Percentiles rank a stretch among this genome's conserved stretches.
Conservation (phyloP, 2,113 vertebrate species). For the Chaenocephalus aceratus region DNA sequence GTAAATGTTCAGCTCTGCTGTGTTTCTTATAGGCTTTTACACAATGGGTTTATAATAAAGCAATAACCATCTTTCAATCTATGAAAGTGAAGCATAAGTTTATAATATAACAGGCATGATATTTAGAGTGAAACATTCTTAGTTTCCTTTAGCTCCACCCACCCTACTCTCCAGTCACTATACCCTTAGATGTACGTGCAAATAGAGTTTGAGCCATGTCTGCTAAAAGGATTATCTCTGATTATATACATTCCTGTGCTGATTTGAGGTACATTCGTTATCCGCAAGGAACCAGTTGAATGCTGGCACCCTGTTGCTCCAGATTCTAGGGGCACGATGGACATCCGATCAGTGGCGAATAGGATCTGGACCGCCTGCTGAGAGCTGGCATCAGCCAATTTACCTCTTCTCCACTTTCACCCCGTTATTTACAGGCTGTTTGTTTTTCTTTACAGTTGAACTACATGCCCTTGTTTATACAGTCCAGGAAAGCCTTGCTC, state of each 20-base stretch:
- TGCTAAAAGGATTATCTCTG: slow-evolving; percentile 27
- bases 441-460: background rate
- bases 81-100: no score
- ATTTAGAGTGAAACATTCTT: no score
- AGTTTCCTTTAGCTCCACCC: background rate
- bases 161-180: background rate
- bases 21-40: no score
- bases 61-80: no score
- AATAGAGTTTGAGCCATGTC: slow-evolving; percentile 29
- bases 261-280: slow-evolving; percentile 2
- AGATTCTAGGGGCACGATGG: slow-evolving; percentile 33
- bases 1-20: background rate
- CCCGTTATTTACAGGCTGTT: slow-evolving; percentile 22
- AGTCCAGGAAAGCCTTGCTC: background rate
- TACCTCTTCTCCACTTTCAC: slow-evolving; percentile 28
- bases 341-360: slow-evolving; percentile 41
- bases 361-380: slow-evolving; percentile 28
- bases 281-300: background rate
- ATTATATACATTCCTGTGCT: slow-evolving; percentile 31
- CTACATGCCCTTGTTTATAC: background rate
- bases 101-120: no score
- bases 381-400: slow-evolving; percentile 34
- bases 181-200: slow-evolving; percentile 20
- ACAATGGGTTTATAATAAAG: no score
- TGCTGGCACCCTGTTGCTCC: slow-evolving; percentile 3